Conservation (phyloP, 2,797 vertebrate genomes). For the Dryobates pubescens region DNA sequence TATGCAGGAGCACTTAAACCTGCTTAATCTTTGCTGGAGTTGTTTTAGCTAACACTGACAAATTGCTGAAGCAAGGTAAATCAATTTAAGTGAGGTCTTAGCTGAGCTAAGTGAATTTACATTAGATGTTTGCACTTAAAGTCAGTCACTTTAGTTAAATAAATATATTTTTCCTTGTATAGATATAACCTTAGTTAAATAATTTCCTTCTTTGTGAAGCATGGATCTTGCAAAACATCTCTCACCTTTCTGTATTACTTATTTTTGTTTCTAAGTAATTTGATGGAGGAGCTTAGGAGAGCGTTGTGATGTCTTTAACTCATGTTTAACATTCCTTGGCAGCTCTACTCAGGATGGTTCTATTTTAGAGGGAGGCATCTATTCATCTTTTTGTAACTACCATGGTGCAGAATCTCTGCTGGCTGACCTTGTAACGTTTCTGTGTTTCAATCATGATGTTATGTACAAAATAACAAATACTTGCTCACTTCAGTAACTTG, state of each 20-base stretch:
- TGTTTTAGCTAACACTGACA: constrained; percentile 55
- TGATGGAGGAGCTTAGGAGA: background rate
- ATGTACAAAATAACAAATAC: background rate
- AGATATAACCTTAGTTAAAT: constrained; percentile 41
- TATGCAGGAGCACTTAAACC: constrained; percentile 53
- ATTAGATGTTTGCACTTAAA: constrained; percentile 57
- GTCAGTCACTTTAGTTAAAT: constrained; percentile 55
- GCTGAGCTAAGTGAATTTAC: constrained; percentile 51
- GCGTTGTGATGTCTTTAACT: background rate
- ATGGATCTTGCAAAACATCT: background rate
- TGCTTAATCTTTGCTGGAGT: constrained; percentile 58
- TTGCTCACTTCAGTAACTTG: background rate
- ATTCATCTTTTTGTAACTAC: background rate
- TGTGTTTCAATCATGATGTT: background rate
- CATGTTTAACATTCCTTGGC: background rate
- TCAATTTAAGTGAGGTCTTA: constrained; percentile 60
- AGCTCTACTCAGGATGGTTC: background rate
- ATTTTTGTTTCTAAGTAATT: background rate
- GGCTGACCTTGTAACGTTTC: background rate
- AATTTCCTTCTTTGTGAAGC: background rate
- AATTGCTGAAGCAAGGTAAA: constrained; percentile 67
- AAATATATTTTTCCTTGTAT: constrained; percentile 36
- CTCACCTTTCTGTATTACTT: background rate
- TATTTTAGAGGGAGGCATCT: background rate
- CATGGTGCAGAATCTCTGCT: background rate